Evolutionary conservation across 2,113 vertebrate species (phyloP).

Genomic region (Platichthys flesus): DNA sequence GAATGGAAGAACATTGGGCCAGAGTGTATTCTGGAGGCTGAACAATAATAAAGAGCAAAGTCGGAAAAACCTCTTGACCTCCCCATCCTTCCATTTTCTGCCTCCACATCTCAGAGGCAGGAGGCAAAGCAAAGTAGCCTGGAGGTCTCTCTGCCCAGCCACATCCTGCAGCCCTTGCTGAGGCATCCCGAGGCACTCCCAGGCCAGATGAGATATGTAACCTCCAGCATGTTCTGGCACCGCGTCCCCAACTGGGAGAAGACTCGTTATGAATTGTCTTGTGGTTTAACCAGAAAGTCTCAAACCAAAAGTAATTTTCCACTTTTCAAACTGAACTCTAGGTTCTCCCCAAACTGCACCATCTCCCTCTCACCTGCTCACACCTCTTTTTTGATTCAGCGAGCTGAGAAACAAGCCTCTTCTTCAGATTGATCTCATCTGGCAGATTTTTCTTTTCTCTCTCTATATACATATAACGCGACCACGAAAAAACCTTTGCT

Average conservation of each 20-base stretch:
- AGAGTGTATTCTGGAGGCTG: conserved; percentile 9
- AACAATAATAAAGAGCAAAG: conserved; percentile 21
- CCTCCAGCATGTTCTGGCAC: conserved; percentile 33
- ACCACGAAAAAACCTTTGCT: not conserved
- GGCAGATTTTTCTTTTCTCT: not conserved
- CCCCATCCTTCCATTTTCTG: conserved; percentile 13
- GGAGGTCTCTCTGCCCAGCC: conserved; percentile 16
- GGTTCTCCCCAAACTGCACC: not conserved
- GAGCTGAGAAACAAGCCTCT: not conserved
- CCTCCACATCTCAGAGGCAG: conserved; percentile 37
- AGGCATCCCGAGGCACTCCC: conserved; percentile 9
- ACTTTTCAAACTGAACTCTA: not conserved
- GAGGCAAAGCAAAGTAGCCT: conserved; percentile 32
- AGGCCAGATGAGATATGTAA: conserved; percentile 53
- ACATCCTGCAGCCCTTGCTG: conserved; percentile 25
- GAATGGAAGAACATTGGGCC: conserved; percentile 32
- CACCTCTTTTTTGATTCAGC: not conserved
- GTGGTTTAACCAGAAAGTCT: not conserved
- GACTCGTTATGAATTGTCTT: conserved; percentile 10
- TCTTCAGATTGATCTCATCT: not conserved
- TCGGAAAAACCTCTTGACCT: conserved; percentile 8
- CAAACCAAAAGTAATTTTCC: not conserved
- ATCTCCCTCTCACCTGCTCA: not conserved
- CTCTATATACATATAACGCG: not conserved
- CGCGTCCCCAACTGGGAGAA: conserved; percentile 2